phyloP scores from a whole-genome alignment of 2,888 invertebrate genomes.

The Crematogaster levior region DNA sequence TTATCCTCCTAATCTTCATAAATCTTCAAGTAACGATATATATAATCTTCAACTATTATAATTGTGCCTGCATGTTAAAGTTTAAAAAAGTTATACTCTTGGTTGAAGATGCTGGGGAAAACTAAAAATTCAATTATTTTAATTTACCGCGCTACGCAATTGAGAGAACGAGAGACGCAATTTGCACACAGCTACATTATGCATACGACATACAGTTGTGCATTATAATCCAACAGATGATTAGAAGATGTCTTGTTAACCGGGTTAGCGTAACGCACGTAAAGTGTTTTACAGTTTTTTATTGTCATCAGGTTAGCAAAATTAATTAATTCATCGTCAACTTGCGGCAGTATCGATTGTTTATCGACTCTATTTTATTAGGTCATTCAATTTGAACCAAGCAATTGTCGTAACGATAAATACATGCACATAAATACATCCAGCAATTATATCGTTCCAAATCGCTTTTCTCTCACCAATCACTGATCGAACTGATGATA shows the following conservation, averaged over 20 bases:
- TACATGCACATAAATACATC: conserved; percentile 18
- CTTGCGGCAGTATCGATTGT: conserved; percentile 51
- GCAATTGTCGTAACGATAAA: conserved; percentile 60
- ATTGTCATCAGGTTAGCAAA: conserved; percentile 24
- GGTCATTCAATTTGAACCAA: conserved; percentile 60
- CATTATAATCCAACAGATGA: conserved; percentile 47
- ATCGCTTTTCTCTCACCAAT: conserved; percentile 46
- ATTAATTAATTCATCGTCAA: conserved; percentile 64
- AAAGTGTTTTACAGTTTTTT: conserved; percentile 4
- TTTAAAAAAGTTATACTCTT: background rate
- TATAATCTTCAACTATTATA: background rate
- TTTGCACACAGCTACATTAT: conserved; percentile 50
- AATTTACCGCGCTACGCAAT: background rate
- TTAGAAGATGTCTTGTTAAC: conserved; percentile 61
- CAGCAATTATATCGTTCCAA: conserved; percentile 56
- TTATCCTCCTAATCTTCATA: background rate
- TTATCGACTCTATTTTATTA: conserved; percentile 50
- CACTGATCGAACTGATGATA: background rate
- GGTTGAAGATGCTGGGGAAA: background rate
- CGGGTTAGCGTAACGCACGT: conserved; percentile 58
- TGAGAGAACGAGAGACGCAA: background rate
- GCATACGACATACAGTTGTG: conserved; percentile 57
- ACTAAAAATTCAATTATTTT: background rate
- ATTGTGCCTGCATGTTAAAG: background rate
- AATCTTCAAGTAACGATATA: background rate